Evolutionary conservation across 2,797 vertebrate genomes (phyloP).

Genomic region (Champsocephalus gunnari): DNA sequence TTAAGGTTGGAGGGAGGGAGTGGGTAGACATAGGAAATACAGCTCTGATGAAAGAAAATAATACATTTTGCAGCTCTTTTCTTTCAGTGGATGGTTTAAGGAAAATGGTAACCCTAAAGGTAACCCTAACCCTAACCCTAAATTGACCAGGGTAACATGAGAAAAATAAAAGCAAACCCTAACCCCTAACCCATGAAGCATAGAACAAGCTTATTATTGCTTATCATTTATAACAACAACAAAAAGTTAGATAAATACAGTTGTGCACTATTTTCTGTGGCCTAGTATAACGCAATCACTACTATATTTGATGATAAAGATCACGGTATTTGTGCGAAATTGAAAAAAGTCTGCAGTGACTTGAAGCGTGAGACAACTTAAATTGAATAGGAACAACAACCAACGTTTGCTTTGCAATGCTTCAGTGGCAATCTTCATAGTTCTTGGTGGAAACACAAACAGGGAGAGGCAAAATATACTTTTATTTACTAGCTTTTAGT

Average conservation of each 20-base stretch:
- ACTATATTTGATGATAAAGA: background rate
- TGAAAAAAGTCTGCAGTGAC: background rate
- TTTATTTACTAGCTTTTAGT: background rate
- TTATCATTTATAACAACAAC: background rate
- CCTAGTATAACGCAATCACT: background rate
- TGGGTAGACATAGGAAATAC: background rate
- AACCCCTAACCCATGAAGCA: too few species aligned
- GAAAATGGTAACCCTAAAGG: background rate
- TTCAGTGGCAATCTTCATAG: background rate
- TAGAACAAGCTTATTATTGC: too few species aligned
- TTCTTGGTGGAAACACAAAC: background rate
- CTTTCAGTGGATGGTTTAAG: background rate
- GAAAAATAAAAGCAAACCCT: background rate
- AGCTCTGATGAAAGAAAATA: constrained; percentile 1
- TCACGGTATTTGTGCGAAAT: background rate
- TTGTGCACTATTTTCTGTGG: background rate
- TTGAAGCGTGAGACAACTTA: background rate
- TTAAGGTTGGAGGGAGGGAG: constrained; percentile 12
- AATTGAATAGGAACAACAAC: background rate
- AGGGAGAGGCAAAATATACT: background rate
- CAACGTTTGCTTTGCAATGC: background rate
- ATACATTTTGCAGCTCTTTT: background rate
- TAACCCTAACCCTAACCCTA: too few species aligned
- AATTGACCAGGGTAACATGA: background rate
- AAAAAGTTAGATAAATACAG: background rate